These are phyloP conservation scores for Andrena praecox DNA, from an alignment of 2,888 invertebrate genomes.

Conservation along the genomic window DNA sequence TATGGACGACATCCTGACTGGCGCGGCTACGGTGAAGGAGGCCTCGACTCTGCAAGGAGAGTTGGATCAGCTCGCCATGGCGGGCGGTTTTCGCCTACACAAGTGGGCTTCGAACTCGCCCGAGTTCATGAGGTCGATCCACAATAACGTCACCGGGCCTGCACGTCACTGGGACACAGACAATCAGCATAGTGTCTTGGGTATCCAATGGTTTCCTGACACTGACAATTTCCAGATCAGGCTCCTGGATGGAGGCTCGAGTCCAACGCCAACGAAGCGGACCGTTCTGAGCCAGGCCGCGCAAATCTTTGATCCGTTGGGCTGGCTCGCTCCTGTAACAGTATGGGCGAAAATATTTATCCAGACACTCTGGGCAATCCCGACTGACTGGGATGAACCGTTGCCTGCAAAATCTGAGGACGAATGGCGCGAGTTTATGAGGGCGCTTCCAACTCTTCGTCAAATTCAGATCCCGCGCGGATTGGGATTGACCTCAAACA, in stretches of 20 bases:
- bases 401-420: background rate
- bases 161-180: background rate
- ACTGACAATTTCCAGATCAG: constrained; percentile 35
- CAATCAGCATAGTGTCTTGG: constrained; percentile 23
- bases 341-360: constrained; percentile 57
- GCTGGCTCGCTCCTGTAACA: constrained; percentile 46
- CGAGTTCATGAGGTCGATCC: background rate
- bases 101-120: constrained; percentile 31
- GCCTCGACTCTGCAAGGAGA: constrained; percentile 12
- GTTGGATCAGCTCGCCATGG: constrained; percentile 35
- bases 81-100: constrained; percentile 50
- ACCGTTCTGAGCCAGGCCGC: constrained; percentile 44
- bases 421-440: constrained; percentile 29
- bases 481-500: background rate
- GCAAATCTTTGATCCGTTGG: constrained; percentile 58
- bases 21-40: constrained; percentile 27
- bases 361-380: constrained; percentile 49
- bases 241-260: too few species aligned
- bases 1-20: constrained; percentile 61
- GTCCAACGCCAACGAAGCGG: constrained; percentile 26
- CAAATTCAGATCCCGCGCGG: constrained; percentile 45
- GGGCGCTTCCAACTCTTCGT: constrained; percentile 20
- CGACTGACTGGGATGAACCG: constrained; percentile 51
- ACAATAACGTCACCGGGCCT: background rate
- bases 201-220: constrained; percentile 46